Conservation (phyloP, 2,797 vertebrate genomes). For the Ataeniobius toweri region DNA sequence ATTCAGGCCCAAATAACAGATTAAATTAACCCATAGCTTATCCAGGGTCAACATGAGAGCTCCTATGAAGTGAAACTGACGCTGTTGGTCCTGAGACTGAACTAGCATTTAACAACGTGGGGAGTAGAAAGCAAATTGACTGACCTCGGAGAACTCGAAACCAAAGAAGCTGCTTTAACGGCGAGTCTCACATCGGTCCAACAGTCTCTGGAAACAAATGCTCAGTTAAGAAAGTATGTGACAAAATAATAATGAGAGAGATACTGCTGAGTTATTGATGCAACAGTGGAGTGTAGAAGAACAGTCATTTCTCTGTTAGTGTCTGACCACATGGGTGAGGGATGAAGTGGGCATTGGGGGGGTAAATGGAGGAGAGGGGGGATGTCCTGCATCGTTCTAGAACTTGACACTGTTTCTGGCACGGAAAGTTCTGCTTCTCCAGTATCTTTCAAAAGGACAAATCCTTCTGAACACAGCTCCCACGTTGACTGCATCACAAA, state of each 20-base stretch:
- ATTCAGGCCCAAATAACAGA: conserved; percentile 43
- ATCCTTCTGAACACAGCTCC: conserved; percentile 42
- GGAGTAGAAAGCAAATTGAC: conserved; percentile 66
- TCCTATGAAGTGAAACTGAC: conserved; percentile 43
- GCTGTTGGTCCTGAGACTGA: conserved; percentile 32
- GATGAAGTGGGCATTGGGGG: conserved; percentile 23
- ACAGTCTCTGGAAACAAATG: conserved; percentile 45
- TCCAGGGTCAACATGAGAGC: conserved; percentile 39
- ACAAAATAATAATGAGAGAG: conserved; percentile 22
- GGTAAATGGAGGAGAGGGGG: conserved; percentile 13
- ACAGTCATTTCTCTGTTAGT: conserved; percentile 60
- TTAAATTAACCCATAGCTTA: conserved; percentile 52
- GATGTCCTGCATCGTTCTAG: conserved; percentile 71
- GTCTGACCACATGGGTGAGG: conserved; percentile 54
- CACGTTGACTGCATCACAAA: conserved; percentile 69
- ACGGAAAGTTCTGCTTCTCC: conserved; percentile 51
- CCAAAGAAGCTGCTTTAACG: conserved; percentile 49
- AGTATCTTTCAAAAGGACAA: conserved; percentile 14
- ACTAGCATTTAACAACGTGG: conserved; percentile 64
- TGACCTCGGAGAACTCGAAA: conserved; percentile 66
- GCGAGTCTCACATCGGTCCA: conserved; percentile 47
- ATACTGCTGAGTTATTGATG: conserved; percentile 41
- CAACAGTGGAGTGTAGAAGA: conserved; percentile 66
- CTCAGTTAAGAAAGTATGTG: conserved; percentile 18
- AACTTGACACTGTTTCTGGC: conserved; percentile 61